Evolutionary conservation across 2,113 vertebrate species (phyloP).

Genomic region (Hippocampus mohnikei): DNA sequence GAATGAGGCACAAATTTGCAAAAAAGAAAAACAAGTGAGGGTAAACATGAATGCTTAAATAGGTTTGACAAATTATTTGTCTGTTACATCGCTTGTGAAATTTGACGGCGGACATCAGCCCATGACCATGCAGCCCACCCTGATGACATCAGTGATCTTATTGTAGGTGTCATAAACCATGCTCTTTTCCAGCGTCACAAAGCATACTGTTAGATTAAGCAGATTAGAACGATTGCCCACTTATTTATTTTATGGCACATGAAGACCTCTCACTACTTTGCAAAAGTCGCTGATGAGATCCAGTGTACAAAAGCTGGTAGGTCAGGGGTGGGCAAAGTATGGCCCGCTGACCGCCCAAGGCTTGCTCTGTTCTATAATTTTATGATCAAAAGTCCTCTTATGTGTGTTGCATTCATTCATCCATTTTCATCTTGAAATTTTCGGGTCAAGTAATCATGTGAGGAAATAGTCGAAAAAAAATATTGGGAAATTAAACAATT

Average conservation of each 20-base stretch:
- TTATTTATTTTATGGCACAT: background rate
- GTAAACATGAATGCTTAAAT: conserved; percentile 50
- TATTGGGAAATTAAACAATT: background rate
- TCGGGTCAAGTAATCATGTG: background rate
- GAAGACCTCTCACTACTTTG: background rate
- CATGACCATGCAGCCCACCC: background rate
- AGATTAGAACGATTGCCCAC: background rate
- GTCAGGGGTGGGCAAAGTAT: background rate
- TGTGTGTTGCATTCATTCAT: too few species aligned
- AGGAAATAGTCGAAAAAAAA: background rate
- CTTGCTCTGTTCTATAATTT: too few species aligned
- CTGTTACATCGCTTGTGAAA: conserved; percentile 24
- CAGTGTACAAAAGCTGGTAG: background rate
- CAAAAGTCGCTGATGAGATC: background rate
- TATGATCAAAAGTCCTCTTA: too few species aligned
- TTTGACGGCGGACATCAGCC: conserved; percentile 7
- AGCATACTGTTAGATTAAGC: conserved; percentile 6
- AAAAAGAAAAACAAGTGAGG: conserved; percentile 48
- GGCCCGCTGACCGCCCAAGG: too few species aligned
- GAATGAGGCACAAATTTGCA: conserved; percentile 50
- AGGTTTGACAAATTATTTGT: conserved; percentile 46
- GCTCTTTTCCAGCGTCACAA: conserved; percentile 50
- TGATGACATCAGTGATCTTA: conserved; percentile 29
- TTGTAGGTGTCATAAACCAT: conserved; percentile 27
- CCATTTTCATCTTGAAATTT: too few species aligned